phyloP scores from a whole-genome alignment of 2,113 vertebrate genomes.

The Catharus bicknelli region DNA sequence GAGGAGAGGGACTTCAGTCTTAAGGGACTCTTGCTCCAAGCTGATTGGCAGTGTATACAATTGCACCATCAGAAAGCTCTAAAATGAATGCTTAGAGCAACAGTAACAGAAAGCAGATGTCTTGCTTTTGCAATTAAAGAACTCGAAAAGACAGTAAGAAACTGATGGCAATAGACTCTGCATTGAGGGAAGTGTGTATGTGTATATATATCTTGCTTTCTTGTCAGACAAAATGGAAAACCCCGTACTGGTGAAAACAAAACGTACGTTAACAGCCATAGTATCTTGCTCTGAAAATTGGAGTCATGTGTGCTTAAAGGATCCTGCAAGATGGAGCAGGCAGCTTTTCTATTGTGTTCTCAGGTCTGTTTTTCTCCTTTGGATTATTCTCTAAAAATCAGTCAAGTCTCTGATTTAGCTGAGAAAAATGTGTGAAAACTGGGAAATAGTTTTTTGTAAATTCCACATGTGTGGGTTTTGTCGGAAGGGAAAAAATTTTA shows the following conservation, averaged over 20 bases:
- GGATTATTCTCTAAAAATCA: background rate
- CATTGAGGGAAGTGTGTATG: background rate
- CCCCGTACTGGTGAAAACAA: background rate
- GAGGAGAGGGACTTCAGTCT: constrained; percentile 4
- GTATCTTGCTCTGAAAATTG: background rate
- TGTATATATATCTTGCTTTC: background rate
- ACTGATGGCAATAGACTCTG: background rate
- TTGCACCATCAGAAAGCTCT: constrained; percentile 27
- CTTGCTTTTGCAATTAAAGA: constrained; percentile 30
- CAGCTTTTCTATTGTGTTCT: constrained; percentile 25
- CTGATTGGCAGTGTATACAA: background rate
- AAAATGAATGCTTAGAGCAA: constrained; percentile 22
- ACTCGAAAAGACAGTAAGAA: background rate
- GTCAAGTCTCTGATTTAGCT: background rate
- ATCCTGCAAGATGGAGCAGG: background rate
- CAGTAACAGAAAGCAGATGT: constrained; percentile 60
- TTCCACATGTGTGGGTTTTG: background rate
- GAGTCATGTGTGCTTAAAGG: background rate
- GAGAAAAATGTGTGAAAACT: constrained; percentile 30
- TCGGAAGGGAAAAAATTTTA: background rate
- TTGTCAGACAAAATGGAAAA: background rate
- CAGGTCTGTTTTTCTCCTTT: constrained; percentile 7
- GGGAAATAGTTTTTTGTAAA: background rate
- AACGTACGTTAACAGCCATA: background rate
- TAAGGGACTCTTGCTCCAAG: background rate